Base-by-base conservation (phyloP, 1,140 invertebrate genomes). In the Drosophila pruinosa region DNA sequence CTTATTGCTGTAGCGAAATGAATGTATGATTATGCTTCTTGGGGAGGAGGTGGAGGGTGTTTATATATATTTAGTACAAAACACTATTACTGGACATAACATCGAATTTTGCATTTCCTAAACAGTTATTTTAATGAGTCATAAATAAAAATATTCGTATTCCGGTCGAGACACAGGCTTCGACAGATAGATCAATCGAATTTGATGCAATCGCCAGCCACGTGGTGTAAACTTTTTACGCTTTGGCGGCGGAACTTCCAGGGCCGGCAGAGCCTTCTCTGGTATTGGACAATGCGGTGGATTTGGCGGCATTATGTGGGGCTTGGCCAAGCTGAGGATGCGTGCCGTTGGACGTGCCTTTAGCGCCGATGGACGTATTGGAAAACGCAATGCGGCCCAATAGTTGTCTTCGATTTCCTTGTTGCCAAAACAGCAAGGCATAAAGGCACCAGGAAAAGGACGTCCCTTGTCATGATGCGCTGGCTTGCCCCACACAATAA, bases 141-240 rank as follows among this genome's bases (percentile, higher is more conserved):
- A 85, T 65, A 77, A 61, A 26, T 85, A 85, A 39, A 85, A 86
- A 36, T 89, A 89, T 24, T 72, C 61, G 38, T 38, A 85, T 38
- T 89, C 72, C 1, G 68, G 88, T 14, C 82, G 61, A 0, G 59
- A 48, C 15, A 86, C 71, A 0, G 89, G 89, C 17, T 73, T 82
- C 0, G 89, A 78, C 2, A 90, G 74, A 15, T 90, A 89, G 0
- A 88, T 45, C 2, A 90, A 48, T 3, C 89, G 81, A 31, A 79
- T 64, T 41, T 86, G 75, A 70, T 90, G 89, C 38, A 88, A 34
- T 2, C 72, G 58, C 89, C 89, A 90, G 41, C 75, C 80, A 6
- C 68, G 72, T 19, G 63, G 36, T 6, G 85, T 90, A 3, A 90
- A 89, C 47, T 78, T 82, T 31, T 69, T 75, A 4, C 89, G 67